These are phyloP conservation scores for Nothocercus julius DNA, from an alignment of 2,113 vertebrate genomes.

Conservation along the genomic window DNA sequence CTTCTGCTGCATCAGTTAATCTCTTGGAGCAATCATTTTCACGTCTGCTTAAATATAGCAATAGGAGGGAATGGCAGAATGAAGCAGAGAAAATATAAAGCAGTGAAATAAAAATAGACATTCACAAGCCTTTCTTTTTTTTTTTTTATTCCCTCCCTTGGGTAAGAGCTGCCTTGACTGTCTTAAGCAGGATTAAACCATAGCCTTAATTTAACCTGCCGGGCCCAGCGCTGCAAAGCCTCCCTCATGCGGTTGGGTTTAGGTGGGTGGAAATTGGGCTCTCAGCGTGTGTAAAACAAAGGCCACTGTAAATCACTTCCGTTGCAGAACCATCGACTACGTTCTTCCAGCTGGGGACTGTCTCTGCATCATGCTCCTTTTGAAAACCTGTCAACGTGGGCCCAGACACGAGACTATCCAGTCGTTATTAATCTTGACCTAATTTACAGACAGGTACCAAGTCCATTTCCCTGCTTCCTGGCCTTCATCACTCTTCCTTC, in stretches of 20 bases:
- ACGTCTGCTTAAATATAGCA: neutral
- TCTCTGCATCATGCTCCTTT: neutral
- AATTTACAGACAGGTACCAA: conserved; percentile 7
- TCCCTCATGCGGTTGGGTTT: neutral
- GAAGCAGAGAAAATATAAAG: neutral
- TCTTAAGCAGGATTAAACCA: conserved; percentile 22
- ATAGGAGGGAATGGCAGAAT: neutral
- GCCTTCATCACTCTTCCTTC: conserved; percentile 22
- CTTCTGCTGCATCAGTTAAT: neutral
- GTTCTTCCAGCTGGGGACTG: neutral
- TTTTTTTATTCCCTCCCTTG: neutral
- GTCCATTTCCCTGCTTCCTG: neutral
- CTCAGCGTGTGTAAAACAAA: neutral
- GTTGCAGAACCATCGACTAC: neutral
- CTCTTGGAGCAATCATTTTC: neutral
- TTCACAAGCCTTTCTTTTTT: neutral
- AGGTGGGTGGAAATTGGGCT: neutral
- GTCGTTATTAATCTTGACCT: neutral
- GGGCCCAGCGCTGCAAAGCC: neutral
- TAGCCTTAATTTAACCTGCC: neutral
- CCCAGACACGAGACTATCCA: neutral
- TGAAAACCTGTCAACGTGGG: neutral
- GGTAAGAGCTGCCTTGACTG: neutral
- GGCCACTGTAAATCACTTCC: neutral
- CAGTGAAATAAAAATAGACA: neutral